Percentiles rank a stretch among this genome's conserved stretches.
These are phyloP conservation scores for Gari tellinella DNA, from an alignment of 2,888 invertebrate genomes.

Conservation along the genomic window DNA sequence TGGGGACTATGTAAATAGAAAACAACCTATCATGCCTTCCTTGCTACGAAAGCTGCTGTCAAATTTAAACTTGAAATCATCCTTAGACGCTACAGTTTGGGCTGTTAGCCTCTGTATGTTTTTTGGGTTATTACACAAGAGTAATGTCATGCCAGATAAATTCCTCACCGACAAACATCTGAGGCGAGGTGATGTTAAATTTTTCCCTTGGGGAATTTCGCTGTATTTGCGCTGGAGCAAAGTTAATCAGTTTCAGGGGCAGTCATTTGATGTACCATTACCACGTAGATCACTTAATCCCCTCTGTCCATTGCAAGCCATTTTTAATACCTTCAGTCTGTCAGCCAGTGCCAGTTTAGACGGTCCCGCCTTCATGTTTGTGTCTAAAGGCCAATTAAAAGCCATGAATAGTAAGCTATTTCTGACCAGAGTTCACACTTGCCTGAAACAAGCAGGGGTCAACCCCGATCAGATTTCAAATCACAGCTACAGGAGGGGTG, in stretches of 20 bases:
- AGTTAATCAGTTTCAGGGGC: constrained; percentile 24
- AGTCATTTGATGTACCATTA: constrained; percentile 20
- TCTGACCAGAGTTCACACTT: not conserved
- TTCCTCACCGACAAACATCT: constrained; percentile 26
- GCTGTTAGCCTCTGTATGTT: constrained; percentile 21
- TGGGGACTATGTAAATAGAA: constrained; percentile 24
- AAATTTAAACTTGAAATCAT: constrained; percentile 10
- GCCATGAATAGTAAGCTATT: constrained; percentile 1
- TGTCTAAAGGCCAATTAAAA: not conserved
- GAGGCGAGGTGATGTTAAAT: constrained; percentile 8
- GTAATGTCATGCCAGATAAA: constrained; percentile 15
- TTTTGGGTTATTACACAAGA: constrained; percentile 18
- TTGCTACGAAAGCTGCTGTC: constrained; percentile 13
- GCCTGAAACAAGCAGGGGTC: constrained; percentile 1
- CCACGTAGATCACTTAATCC: constrained; percentile 8
- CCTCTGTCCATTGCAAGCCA: constrained; percentile 24
- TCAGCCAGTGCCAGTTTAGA: not conserved
- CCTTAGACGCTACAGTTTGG: constrained; percentile 31
- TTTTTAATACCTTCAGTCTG: constrained; percentile 10
- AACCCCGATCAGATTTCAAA: not conserved
- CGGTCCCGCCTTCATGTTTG: constrained; percentile 19
- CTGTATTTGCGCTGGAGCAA: constrained; percentile 27
- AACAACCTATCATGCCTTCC: constrained; percentile 23
- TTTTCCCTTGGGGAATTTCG: constrained; percentile 21
- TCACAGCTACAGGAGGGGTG: no score